Percentiles rank a stretch among this genome's conserved stretches.
phyloP scores from a whole-genome alignment of 2,113 vertebrate genomes.

The Antechinus flavipes region DNA sequence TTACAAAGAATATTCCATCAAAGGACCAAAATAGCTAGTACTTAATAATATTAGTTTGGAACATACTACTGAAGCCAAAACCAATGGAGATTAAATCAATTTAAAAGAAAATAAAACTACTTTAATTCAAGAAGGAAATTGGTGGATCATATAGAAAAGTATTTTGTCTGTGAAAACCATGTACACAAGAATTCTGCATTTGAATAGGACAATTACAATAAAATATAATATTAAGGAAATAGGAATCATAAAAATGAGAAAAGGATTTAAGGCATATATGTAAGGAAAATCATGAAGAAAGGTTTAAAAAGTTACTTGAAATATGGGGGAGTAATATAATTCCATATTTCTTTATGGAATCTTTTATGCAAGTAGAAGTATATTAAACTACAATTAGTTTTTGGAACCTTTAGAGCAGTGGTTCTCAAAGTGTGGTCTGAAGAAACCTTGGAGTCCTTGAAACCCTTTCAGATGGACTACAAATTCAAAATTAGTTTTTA shows the following conservation, averaged over 20 bases:
- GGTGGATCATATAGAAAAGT: neutral
- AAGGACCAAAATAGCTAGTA: neutral
- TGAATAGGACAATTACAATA: neutral
- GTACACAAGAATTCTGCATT: neutral
- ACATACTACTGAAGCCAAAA: neutral
- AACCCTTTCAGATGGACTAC: too few relatives aligned
- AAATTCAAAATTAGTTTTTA: too few relatives aligned
- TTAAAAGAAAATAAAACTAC: neutral
- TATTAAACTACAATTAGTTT: neutral
- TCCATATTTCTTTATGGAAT: neutral
- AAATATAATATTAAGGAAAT: neutral
- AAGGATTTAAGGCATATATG: neutral
- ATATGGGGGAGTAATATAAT: neutral
- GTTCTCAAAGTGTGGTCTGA: too few relatives aligned
- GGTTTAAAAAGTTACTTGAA: neutral
- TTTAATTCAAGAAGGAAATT: neutral
- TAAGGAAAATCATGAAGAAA: neutral
- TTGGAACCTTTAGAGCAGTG: neutral
- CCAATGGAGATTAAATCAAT: neutral
- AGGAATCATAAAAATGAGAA: neutral
- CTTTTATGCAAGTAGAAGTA: neutral
- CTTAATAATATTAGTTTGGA: neutral
- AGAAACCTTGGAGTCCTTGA: too few relatives aligned
- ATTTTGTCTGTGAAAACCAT: neutral
- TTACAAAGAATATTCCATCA: neutral